These are phyloP conservation scores for Phengaris alcon DNA, from an alignment of 2,888 invertebrate species.

Conservation along the genomic window DNA sequence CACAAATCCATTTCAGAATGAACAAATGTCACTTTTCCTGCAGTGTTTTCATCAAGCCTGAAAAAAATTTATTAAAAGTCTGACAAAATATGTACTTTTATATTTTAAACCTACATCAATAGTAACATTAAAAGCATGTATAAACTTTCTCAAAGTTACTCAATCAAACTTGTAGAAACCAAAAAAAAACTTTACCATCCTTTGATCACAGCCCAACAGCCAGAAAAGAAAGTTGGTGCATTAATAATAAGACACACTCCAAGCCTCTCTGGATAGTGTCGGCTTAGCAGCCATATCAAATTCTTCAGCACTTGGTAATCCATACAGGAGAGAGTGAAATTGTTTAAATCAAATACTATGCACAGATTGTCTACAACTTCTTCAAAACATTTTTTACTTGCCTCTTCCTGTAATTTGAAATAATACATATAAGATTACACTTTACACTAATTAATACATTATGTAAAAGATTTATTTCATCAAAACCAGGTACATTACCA, in stretches of 20 bases:
- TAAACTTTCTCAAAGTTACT: too few species aligned
- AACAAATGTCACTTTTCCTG: conserved; percentile 86
- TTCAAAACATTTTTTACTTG: conserved; percentile 87
- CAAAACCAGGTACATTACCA: conserved; percentile 63
- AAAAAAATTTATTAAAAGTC: conserved; percentile 42
- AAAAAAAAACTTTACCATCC: conserved; percentile 80
- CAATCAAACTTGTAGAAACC: neutral
- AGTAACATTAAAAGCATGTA: too few species aligned
- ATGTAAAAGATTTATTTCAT: neutral
- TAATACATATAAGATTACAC: neutral
- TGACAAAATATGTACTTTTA: neutral
- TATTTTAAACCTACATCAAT: too few species aligned
- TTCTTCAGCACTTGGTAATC: conserved; percentile 90
- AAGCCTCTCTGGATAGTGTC: conserved; percentile 88
- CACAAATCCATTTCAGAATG: conserved; percentile 84
- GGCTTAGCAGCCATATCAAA: conserved; percentile 86
- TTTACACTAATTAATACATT: neutral
- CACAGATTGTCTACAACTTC: conserved; percentile 89
- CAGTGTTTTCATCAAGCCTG: conserved; percentile 88
- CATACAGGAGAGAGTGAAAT: conserved; percentile 87
- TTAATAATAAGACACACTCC: conserved; percentile 88
- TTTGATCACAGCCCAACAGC: conserved; percentile 88
- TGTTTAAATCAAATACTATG: conserved; percentile 87
- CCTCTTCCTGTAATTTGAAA: conserved; percentile 80
- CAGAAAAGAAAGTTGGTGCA: conserved; percentile 85